phyloP scores from a whole-genome alignment of 2,113 vertebrate species.

The Gallinago undulata region DNA sequence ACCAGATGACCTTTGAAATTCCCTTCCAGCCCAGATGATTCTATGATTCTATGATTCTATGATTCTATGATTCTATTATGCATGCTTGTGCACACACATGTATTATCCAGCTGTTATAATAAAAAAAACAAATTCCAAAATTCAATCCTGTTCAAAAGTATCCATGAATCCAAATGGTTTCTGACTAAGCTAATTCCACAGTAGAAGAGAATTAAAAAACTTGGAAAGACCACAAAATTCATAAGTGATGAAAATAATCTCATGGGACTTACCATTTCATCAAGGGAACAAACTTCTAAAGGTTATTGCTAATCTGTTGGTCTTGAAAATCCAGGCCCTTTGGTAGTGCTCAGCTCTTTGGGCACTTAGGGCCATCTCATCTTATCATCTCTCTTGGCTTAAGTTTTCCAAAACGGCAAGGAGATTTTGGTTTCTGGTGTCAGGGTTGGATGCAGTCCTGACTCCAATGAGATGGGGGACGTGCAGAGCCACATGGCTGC shows the following conservation, averaged over 20 bases:
- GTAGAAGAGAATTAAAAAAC: background rate
- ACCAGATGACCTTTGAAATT: too few relatives aligned
- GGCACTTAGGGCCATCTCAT: background rate
- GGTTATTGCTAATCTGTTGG: background rate
- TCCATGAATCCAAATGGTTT: background rate
- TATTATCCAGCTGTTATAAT: background rate
- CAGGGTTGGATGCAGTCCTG: background rate
- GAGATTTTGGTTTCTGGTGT: background rate
- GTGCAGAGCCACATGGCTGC: background rate
- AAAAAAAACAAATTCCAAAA: background rate
- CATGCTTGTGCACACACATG: accelerated
- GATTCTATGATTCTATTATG: too few relatives aligned
- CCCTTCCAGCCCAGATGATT: too few relatives aligned
- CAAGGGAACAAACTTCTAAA: background rate
- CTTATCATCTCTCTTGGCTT: background rate
- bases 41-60: too few relatives aligned
- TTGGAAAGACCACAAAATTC: background rate
- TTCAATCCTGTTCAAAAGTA: background rate
- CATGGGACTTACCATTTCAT: background rate
- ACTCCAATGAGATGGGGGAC: background rate
- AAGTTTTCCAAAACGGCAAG: background rate
- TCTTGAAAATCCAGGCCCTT: background rate
- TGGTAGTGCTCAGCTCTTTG: background rate
- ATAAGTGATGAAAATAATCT: background rate
- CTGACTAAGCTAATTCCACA: background rate